phyloP scores from a whole-genome alignment of 1,140 invertebrate species.

The Microplitis mediator region DNA sequence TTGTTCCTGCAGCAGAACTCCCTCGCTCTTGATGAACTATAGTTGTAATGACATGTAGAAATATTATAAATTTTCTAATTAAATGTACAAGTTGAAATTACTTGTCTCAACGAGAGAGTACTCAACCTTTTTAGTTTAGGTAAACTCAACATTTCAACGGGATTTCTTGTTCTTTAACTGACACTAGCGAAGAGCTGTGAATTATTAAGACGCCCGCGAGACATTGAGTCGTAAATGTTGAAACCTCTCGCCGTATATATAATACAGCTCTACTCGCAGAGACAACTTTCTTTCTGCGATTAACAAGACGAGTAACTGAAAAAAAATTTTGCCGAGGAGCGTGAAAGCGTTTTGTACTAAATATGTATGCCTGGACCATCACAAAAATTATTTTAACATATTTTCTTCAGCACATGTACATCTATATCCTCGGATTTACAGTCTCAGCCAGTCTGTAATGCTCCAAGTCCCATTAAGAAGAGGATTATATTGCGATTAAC shows the following conservation, averaged over 20 bases:
- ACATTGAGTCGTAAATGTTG: conserved; percentile 18
- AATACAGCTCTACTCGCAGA: background rate
- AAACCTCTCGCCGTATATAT: background rate
- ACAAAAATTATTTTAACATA: no score
- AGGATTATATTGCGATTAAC: conserved; percentile 62
- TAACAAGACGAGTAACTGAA: no score
- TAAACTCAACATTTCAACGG: conserved; percentile 11
- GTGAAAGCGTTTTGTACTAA: no score
- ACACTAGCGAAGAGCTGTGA: conserved; percentile 28
- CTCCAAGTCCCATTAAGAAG: conserved; percentile 45
- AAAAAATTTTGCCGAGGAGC: no score
- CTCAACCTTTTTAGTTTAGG: background rate
- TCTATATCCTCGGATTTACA: background rate
- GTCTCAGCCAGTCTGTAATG: conserved; percentile 4
- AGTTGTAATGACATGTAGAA: background rate
- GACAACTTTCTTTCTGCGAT: no score
- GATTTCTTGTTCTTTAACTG: conserved; percentile 7
- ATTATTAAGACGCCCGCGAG: conserved; percentile 43
- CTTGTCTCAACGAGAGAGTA: background rate
- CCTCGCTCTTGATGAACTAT: no score
- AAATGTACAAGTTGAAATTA: background rate
- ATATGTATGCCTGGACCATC: no score
- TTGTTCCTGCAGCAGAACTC: background rate
- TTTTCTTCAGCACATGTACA: background rate
- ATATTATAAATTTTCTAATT: background rate